Evolutionary conservation across 2,113 vertebrate genomes (phyloP).

Genomic region (Procavia capensis): DNA sequence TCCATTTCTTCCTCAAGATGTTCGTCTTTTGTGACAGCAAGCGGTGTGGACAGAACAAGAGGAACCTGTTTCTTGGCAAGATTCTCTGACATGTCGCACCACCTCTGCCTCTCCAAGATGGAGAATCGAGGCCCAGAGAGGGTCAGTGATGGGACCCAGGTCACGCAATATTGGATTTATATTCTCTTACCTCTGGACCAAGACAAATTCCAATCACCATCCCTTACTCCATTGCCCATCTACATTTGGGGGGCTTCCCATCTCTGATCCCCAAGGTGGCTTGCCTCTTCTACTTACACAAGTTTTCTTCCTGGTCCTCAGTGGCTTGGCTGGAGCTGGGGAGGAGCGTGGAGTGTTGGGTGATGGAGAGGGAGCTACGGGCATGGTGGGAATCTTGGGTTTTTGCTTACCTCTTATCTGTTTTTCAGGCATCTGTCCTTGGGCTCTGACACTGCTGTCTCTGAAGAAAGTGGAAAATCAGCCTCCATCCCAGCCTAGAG

Average conservation of each 20-base stretch:
- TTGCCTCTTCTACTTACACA: neutral
- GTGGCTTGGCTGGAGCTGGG: neutral
- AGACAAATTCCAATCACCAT: neutral
- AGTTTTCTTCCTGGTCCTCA: neutral
- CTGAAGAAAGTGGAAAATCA: neutral
- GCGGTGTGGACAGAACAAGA: neutral
- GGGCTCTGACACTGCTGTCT: fast-evolving
- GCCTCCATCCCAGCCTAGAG: neutral
- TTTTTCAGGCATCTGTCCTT: neutral
- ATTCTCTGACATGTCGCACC: neutral
- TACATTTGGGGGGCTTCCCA: fast-evolving
- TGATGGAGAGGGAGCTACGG: fast-evolving
- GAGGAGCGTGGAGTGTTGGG: neutral
- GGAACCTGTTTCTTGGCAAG: neutral
- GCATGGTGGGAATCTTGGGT: fast-evolving
- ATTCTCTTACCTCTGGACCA: neutral
- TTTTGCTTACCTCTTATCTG: neutral
- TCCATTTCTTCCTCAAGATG: fast-evolving
- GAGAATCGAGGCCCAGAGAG: neutral
- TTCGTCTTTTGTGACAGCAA: fast-evolving
- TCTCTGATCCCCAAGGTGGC: too few species aligned
- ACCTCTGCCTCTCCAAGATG: neutral
- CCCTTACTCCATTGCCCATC: too few species aligned
- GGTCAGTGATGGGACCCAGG: neutral
- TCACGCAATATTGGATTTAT: neutral